Evolutionary conservation across 64 coral and sea anemone genomes (phyloP), one percentile per base, ranked within the genome.

Genomic region (Astreopora myriophthalma): DNA sequence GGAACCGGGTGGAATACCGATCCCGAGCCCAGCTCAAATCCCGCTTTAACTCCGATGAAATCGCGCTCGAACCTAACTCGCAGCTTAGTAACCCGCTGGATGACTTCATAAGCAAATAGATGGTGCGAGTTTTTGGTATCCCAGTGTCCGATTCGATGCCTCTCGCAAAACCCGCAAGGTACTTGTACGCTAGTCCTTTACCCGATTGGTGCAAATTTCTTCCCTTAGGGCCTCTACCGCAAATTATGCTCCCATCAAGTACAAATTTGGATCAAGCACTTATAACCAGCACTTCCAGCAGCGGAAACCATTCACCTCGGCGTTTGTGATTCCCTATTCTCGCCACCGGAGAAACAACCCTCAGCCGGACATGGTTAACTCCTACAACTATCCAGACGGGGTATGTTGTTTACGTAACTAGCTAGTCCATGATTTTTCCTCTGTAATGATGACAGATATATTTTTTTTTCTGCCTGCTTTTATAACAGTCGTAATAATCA

Each of bases 271-370:
- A 8, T 90, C 78, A 10, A 96, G 79, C 1, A 94, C 90, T 37
- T 96, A 96, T 48, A 76, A 96, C 34, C 95, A 94, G 52, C 91
- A 96, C 60, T 96, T 90, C 55, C 95, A 96, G 22, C 68, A 86
- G 31, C 51, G 65, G 5, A 85, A 94, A 51, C 95, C 95, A 19
- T 27, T 96, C 22, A 27, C 91, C 8, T 76, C 87, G 8, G 87
- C 95, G 2, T 96, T 96, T 90, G 95, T 96, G 10, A 88, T 94
- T 16, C 95, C 95, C 6, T 96, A 96, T 48, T 96, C 95, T 27
- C 78, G 95, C n/a, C 95, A 96, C 42, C 76, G 94, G 22, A 89
- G 92, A 51, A 96, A 96, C 34, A 93, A 94, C 35, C 95, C 95
- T 39, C 95, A 96, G 28, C 95, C 95, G 7, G 83, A 63, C 14